Conservation (phyloP, 2,888 invertebrate species). For the Portevinia maculata region DNA sequence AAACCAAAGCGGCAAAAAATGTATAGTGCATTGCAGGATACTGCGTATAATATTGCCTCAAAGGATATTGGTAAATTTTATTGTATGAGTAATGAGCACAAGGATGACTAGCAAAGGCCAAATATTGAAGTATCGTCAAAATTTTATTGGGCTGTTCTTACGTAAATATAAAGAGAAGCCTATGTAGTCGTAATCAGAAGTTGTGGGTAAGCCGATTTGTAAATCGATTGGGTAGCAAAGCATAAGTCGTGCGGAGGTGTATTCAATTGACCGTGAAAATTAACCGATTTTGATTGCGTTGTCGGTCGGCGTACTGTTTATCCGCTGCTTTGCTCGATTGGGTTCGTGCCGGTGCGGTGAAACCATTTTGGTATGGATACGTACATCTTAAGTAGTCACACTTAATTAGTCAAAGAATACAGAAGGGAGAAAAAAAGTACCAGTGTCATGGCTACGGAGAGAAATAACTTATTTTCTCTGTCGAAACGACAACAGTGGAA, state of each 20-base stretch:
- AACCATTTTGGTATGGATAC: too few species aligned
- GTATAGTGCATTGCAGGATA: constrained; percentile 11
- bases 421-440: too few species aligned
- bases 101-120: not conserved
- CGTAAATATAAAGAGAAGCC: constrained; percentile 3
- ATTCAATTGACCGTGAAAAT: constrained; percentile 35
- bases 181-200: constrained; percentile 38
- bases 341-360: constrained; percentile 1
- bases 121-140: constrained; percentile 26
- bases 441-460: too few species aligned
- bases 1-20: constrained; percentile 10
- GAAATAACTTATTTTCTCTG: too few species aligned
- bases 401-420: too few species aligned
- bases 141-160: constrained; percentile 22
- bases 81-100: constrained; percentile 5
- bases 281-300: constrained; percentile 7
- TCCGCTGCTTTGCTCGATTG: constrained; percentile 19
- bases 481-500: too few species aligned
- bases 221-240: constrained; percentile 24
- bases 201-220: constrained; percentile 24
- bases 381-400: too few species aligned
- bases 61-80: constrained; percentile 2
- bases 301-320: constrained; percentile 6
- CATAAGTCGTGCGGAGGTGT: not conserved
- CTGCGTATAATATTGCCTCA: not conserved